phyloP scores from a whole-genome alignment of 2,113 vertebrate genomes.

The Lipotes vexillifer region DNA sequence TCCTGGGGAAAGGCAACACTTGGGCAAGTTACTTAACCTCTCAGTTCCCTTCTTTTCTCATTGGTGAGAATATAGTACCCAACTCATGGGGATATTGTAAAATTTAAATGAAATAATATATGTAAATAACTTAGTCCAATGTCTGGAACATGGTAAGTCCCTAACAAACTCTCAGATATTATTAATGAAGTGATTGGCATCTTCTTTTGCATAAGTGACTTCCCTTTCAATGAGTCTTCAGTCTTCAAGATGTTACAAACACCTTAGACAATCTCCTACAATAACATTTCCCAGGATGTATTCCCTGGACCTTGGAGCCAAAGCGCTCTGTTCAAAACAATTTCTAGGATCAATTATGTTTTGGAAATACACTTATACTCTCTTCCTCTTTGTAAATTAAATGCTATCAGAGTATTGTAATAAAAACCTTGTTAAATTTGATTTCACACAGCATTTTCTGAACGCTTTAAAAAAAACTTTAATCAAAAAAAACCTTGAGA shows the following conservation, averaged over 20 bases:
- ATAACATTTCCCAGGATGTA: background rate
- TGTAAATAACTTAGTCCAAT: background rate
- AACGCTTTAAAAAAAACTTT: background rate
- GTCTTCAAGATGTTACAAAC: background rate
- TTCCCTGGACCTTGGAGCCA: background rate
- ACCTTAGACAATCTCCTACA: background rate
- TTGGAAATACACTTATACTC: background rate
- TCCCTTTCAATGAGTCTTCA: background rate
- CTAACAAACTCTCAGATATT: background rate
- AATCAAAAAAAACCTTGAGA: background rate
- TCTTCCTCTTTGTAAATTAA: constrained; percentile 14
- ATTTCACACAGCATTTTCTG: background rate
- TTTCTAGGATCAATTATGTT: background rate
- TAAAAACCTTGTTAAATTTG: background rate
- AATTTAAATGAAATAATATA: background rate
- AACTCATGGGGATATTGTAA: background rate
- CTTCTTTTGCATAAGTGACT: background rate
- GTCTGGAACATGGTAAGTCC: background rate
- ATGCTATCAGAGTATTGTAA: background rate
- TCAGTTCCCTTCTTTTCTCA: background rate
- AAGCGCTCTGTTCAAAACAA: background rate
- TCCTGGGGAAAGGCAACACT: background rate
- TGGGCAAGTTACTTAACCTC: background rate
- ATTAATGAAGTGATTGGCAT: background rate
- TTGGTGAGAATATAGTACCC: background rate